A percentile compares a stretch with the other conserved stretches of the same genome.
phyloP scores from a whole-genome alignment of 64 coral and sea anemone species.

The Montipora foliosa region DNA sequence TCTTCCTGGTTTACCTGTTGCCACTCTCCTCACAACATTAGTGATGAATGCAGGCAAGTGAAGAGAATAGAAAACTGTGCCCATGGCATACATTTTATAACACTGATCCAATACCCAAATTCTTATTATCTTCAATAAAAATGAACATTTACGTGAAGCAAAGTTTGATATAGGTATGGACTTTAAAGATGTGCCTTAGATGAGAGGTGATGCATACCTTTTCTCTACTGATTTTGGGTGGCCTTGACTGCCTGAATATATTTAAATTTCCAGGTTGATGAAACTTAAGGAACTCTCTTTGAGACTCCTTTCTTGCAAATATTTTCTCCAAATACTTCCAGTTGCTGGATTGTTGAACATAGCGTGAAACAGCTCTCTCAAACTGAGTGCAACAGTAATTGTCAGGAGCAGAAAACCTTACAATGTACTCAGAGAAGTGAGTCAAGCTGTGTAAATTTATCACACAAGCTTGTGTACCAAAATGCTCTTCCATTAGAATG shows the following conservation, averaged over 20 bases:
- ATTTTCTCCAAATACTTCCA: slow-evolving; percentile 51
- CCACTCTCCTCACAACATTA: too few species aligned
- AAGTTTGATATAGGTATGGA: too few species aligned
- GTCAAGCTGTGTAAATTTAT: slow-evolving; percentile 66
- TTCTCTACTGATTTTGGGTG: background rate
- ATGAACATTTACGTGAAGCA: too few species aligned
- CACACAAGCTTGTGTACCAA: slow-evolving; percentile 57
- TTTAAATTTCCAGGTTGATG: background rate
- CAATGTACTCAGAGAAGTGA: slow-evolving; percentile 70
- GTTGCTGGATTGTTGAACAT: background rate
- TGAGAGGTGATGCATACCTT: background rate
- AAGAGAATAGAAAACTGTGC: too few species aligned
- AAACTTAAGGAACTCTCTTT: slow-evolving; percentile 71
- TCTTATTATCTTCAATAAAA: too few species aligned
- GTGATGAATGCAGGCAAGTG: too few species aligned
- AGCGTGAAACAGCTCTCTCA: background rate
- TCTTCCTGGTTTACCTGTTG: too few species aligned
- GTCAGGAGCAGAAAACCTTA: slow-evolving; percentile 73
- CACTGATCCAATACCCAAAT: too few species aligned
- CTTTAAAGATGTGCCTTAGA: too few species aligned
- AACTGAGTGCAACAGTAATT: slow-evolving; percentile 50
- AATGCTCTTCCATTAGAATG: slow-evolving; percentile 71
- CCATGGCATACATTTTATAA: too few species aligned
- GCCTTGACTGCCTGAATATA: background rate
- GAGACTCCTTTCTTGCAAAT: slow-evolving; percentile 78